These are phyloP conservation scores for Sebastes kiyomatsui DNA, from an alignment of 2,797 vertebrate genomes.

Conservation along the genomic window DNA sequence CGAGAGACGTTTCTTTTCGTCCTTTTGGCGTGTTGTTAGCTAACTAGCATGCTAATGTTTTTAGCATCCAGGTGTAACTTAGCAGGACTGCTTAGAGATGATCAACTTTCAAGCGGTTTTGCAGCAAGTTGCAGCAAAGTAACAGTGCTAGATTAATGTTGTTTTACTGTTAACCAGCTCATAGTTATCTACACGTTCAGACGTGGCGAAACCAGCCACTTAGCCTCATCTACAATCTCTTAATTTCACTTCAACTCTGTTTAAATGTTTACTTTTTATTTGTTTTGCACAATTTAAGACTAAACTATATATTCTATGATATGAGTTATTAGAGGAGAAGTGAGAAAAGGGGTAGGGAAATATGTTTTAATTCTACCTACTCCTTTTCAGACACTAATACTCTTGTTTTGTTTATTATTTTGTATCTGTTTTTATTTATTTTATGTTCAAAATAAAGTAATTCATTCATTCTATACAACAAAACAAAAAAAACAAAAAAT, in stretches of 20 bases:
- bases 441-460: too few relatives aligned
- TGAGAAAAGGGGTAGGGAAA: too few relatives aligned
- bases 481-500: too few relatives aligned
- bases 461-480: too few relatives aligned
- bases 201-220: neutral
- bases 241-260: neutral
- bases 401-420: too few relatives aligned
- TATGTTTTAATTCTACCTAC: too few relatives aligned
- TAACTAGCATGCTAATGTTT: slow-evolving; percentile 70
- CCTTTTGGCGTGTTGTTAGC: neutral
- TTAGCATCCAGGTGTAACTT: slow-evolving; percentile 49
- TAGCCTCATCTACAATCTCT: neutral
- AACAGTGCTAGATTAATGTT: neutral
- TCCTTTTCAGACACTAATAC: too few relatives aligned
- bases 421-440: too few relatives aligned
- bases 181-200: neutral
- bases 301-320: too few relatives aligned
- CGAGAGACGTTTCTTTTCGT: neutral
- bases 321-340: too few relatives aligned
- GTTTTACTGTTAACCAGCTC: neutral
- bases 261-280: too few relatives aligned
- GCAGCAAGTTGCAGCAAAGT: neutral
- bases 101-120: neutral
- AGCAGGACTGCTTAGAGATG: neutral
- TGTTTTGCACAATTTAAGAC: too few relatives aligned